Evolutionary conservation across 2,888 invertebrate species (phyloP).

Genomic region (Chrysomela aeneicollis): DNA sequence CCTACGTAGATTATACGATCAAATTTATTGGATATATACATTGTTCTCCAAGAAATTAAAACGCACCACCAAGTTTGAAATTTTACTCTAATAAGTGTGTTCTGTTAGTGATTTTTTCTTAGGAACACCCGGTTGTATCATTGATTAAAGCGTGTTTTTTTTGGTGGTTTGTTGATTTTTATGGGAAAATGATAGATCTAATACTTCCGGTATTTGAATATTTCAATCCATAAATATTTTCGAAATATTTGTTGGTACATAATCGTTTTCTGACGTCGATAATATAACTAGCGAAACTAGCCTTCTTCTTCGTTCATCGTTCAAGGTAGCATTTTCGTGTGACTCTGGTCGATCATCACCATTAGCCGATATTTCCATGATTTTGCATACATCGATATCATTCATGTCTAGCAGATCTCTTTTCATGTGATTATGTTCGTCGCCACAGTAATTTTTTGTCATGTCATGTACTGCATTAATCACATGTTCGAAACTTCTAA

Average conservation of each 20-base stretch:
- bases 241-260: slow-evolving; percentile 20
- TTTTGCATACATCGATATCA: slow-evolving; percentile 37
- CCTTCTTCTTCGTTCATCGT: slow-evolving; percentile 33
- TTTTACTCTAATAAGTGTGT: no score
- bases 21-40: no score
- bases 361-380: slow-evolving; percentile 34
- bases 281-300: slow-evolving; percentile 20
- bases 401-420: slow-evolving; percentile 14
- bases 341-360: slow-evolving; percentile 21
- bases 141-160: no score
- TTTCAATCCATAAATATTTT: slow-evolving; percentile 21
- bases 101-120: no score
- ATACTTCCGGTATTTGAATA: no score
- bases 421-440: background rate
- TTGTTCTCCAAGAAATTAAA: no score
- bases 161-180: no score
- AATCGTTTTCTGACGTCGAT: slow-evolving; percentile 26
- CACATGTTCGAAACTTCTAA: background rate
- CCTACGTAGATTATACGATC: no score
- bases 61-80: no score
- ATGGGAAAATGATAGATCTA: no score
- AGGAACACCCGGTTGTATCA: no score
- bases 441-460: background rate
- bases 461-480: background rate
- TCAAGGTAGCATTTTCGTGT: slow-evolving; percentile 25